Evolutionary conservation across 2,797 vertebrate genomes (phyloP).

Genomic region (Coendou prehensilis): DNA sequence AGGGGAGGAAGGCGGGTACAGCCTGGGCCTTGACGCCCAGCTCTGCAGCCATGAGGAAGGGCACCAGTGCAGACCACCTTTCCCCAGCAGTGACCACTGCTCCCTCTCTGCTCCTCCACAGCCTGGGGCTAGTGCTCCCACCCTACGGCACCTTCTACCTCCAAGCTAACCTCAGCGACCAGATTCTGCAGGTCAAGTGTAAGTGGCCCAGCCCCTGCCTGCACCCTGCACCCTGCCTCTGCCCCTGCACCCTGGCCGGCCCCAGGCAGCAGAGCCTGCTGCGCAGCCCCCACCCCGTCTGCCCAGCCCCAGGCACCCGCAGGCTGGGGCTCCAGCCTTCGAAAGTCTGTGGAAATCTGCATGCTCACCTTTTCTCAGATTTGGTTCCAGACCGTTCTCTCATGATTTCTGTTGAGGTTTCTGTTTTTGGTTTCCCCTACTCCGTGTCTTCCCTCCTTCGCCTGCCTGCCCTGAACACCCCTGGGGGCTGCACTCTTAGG

Average conservation of each 20-base stretch:
- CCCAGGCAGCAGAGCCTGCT: conserved; percentile 77
- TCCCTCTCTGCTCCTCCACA: conserved; percentile 86
- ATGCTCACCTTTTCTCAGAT: conserved; percentile 94
- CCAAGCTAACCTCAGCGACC: conserved; percentile 98
- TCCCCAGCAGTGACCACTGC: conserved; percentile 37
- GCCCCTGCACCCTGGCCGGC: conserved; percentile 81
- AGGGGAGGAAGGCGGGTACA: not conserved
- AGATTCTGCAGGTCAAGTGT: conserved; percentile 99
- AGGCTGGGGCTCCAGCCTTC: conserved; percentile 82
- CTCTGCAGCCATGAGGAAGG: not conserved
- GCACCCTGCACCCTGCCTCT: conserved; percentile 82
- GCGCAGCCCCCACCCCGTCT: conserved; percentile 67
- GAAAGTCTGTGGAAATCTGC: conserved; percentile 94
- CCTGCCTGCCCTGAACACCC: conserved; percentile 86
- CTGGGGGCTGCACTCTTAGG: conserved; percentile 83
- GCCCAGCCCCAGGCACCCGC: conserved; percentile 68
- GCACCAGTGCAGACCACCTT: not conserved
- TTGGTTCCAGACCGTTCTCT: conserved; percentile 88
- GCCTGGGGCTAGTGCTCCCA: conserved; percentile 97
- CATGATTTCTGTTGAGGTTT: conserved; percentile 88
- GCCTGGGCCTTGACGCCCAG: not conserved
- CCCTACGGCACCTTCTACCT: conserved; percentile 99
- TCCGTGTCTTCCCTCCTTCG: conserved; percentile 88
- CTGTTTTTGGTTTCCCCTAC: conserved; percentile 86
- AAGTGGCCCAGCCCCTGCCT: conserved; percentile 92